These are phyloP conservation scores for Pocillopora grandis DNA, from an alignment of 92 coral and sea anemone species.

Conservation along the genomic window DNA sequence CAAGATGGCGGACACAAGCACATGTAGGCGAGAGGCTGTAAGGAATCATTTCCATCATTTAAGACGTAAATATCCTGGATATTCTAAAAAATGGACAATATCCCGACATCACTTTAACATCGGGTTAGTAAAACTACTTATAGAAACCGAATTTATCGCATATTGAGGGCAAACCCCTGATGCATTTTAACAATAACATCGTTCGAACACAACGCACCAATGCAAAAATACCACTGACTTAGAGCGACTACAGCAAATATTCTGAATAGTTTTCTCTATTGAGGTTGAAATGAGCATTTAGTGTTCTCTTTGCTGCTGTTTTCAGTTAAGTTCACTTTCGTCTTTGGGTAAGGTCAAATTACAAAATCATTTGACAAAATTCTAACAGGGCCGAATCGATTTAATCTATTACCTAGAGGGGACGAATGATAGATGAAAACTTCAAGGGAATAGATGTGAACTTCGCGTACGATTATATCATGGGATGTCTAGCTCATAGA, in stretches of 20 bases:
- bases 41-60: neutral
- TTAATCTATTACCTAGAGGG: neutral
- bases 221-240: neutral
- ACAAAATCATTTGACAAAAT: conserved; percentile 13
- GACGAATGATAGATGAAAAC: neutral
- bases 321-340: neutral
- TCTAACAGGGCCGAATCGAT: conserved; percentile 8
- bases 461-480: neutral
- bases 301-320: neutral
- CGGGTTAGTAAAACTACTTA: neutral
- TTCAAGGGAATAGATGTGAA: neutral
- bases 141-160: neutral
- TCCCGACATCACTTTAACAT: neutral
- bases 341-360: conserved; percentile 26
- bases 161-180: neutral
- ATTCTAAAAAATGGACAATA: neutral
- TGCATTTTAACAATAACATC: neutral
- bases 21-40: conserved; percentile 6
- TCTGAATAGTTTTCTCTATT: no score
- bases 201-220: neutral
- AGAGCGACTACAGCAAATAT: neutral
- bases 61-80: neutral
- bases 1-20: conserved; percentile 49
- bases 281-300: no score
- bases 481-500: neutral